Evolutionary conservation across 2,888 invertebrate genomes (phyloP).

Genomic region (Saturnia pavonia): DNA sequence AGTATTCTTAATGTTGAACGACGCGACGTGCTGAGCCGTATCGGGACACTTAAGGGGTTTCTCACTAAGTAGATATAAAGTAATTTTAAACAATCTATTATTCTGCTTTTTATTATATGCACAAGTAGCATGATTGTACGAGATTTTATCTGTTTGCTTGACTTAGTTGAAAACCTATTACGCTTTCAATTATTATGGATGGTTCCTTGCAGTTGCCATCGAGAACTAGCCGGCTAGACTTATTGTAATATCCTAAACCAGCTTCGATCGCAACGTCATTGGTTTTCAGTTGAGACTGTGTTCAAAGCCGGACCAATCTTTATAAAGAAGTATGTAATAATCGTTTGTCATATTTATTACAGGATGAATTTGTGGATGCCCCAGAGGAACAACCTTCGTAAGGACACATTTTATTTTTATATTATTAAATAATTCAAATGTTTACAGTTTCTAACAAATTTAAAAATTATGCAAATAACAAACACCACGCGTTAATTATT

Average conservation of each 20-base stretch:
- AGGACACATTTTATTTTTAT: conserved; percentile 31
- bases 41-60: too few species aligned
- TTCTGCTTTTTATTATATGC: not conserved
- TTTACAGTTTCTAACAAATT: not conserved
- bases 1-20: too few species aligned
- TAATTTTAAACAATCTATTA: not conserved
- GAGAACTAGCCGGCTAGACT: too few species aligned
- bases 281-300: too few species aligned
- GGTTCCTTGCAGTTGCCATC: too few species aligned
- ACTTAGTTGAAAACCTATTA: not conserved
- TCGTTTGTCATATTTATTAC: conserved; percentile 29
- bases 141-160: not conserved
- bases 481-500: not conserved
- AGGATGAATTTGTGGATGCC: conserved; percentile 63
- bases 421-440: not conserved
- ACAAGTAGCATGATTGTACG: not conserved
- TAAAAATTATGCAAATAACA: not conserved
- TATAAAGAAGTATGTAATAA: not conserved
- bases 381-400: conserved; percentile 50
- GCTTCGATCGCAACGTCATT: too few species aligned
- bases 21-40: too few species aligned
- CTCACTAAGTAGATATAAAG: not conserved
- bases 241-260: too few species aligned
- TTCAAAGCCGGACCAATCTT: too few species aligned
- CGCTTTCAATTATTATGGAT: too few species aligned